Conservation (phyloP, 2,797 vertebrate species). For the Melanotaenia parkinsoni region DNA sequence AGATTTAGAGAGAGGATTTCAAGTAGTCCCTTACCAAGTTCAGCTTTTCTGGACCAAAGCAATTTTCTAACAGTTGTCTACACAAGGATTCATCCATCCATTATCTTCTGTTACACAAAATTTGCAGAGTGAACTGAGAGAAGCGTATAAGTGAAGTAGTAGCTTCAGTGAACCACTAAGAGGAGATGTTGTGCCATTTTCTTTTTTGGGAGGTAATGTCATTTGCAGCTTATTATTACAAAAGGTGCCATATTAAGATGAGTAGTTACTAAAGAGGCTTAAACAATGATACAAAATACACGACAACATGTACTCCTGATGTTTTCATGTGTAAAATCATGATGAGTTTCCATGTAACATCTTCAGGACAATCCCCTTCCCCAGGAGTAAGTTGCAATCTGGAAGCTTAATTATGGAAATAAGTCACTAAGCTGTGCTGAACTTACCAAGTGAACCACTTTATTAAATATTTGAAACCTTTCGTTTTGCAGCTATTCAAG, state of each 20-base stretch:
- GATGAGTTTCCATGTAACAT: not conserved
- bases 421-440: not conserved
- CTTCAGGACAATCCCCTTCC: not conserved
- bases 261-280: not conserved
- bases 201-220: not conserved
- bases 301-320: too few species aligned
- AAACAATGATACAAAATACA: not conserved
- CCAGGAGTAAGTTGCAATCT: not conserved
- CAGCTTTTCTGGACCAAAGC: too few species aligned
- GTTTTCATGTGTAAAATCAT: not conserved
- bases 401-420: too few species aligned
- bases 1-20: not conserved
- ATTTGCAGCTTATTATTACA: not conserved
- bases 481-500: not conserved
- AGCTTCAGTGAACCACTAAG: constrained; percentile 3
- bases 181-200: constrained; percentile 8
- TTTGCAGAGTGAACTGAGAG: too few species aligned
- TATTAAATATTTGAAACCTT: not conserved
- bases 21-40: not conserved
- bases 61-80: too few species aligned
- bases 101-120: too few species aligned
- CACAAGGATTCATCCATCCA: too few species aligned
- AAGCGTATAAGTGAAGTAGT: not conserved
- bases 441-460: not conserved
- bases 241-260: too few species aligned